phyloP scores from a whole-genome alignment of 2,888 invertebrate genomes.

The Mesorhabditis spiculigera region DNA sequence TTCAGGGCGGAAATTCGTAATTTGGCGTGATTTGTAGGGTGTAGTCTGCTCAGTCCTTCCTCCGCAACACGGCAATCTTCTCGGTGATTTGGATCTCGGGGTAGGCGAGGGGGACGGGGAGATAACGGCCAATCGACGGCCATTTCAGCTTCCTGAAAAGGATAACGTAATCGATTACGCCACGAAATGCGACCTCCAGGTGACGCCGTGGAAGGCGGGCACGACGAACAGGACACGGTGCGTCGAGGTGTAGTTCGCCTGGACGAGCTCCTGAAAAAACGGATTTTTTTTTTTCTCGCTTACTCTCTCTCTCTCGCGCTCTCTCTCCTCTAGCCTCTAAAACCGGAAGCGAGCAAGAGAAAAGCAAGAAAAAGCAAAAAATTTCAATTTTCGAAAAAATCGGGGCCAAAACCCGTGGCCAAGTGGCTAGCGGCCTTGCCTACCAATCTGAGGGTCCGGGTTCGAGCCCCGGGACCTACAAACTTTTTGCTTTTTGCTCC shows the following conservation, averaged over 20 bases:
- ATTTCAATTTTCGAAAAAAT: neutral
- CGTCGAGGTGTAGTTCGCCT: conserved; percentile 22
- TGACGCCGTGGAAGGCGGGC: conserved; percentile 28
- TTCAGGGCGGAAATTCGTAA: no score
- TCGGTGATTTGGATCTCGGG: conserved; percentile 38
- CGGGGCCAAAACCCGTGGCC: no score
- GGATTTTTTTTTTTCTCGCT: no score
- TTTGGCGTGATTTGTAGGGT: neutral
- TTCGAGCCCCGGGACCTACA: no score
- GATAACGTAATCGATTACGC: neutral
- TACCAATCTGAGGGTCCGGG: no score
- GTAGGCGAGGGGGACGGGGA: conserved; percentile 32
- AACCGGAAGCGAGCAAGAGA: no score
- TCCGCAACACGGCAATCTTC: conserved; percentile 39
- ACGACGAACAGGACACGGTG: conserved; percentile 37
- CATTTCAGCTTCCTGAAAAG: neutral
- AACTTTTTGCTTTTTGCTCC: no score
- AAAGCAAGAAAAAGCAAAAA: neutral
- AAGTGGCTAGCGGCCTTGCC: no score
- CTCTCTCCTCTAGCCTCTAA: no score
- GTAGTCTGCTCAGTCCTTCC: conserved; percentile 12
- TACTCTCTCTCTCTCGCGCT: no score
- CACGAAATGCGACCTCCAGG: conserved; percentile 15
- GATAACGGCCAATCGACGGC: conserved; percentile 7
- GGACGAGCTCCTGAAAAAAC: conserved; percentile 10